Evolutionary conservation across 2,797 vertebrate genomes (phyloP), one percentile per base, ranked within the genome.

Genomic region (Leucoraja ocellata): DNA sequence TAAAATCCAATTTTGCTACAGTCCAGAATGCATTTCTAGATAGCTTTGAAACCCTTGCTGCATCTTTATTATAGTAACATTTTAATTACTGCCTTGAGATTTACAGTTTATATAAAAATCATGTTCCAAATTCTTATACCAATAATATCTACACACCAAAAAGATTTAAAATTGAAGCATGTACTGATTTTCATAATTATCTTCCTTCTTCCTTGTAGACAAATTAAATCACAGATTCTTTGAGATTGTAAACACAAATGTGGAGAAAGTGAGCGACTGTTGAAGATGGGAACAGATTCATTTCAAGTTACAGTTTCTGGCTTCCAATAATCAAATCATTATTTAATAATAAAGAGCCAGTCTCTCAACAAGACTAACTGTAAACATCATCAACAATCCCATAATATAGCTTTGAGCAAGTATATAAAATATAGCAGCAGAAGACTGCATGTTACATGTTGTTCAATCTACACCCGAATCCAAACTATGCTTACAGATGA

Each of bases 371-470:
- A 74, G 10, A 80, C 78, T 16, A 39, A 21, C 11, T 80, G 23
- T 74, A 46, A 71, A 91, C 39, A 46, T 71, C 28, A 74, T 68
- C 11, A 39, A 91, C 71, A 91, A 91, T 54, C 90, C 36, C 90
- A 74, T 39, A 39, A 91, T 14, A 21, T 88, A 88, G 14, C n/a
- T 88, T 65, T 88, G n/a, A 65, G 28, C 58, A 84, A 25, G 14
- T 65, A 88, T 32, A 88, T 65, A 91, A 73, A 74, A 73, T 91
- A 74, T 25, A 91, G 90, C 90, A 74, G 90, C 90, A 86, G 83
- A 54, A 61, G 54, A 28, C 39, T 74, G 32, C 32, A 61, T 21
- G 21, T 71, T 39, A 74, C 68, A 74, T 1, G 54, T 74, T 14
- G 13, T 74, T 91, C 54, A 74, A 54, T 21, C 36, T 32, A 13